phyloP scores from a whole-genome alignment of 1,140 invertebrate species.

The Saccostrea echinata region DNA sequence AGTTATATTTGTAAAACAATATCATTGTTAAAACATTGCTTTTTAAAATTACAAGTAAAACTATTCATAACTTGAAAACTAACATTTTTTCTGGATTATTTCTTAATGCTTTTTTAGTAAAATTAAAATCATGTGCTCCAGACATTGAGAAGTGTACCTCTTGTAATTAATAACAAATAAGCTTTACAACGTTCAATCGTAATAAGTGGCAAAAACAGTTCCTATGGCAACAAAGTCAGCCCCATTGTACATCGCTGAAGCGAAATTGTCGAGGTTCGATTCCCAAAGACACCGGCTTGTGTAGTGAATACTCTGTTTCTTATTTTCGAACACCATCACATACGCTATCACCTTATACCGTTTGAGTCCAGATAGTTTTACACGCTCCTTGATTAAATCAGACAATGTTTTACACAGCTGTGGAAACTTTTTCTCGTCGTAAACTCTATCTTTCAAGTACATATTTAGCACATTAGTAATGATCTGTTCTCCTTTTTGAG shows the following conservation, averaged over 20 bases:
- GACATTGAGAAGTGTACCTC: no score
- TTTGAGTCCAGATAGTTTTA: constrained; percentile 63
- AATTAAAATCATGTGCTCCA: no score
- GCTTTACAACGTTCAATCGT: constrained; percentile 63
- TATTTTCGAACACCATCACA: constrained; percentile 68
- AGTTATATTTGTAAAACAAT: no score
- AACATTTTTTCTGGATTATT: no score
- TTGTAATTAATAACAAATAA: no score
- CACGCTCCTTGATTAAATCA: constrained; percentile 70
- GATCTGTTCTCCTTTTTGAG: constrained; percentile 62
- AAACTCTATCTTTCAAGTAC: constrained; percentile 62
- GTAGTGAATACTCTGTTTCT: constrained; percentile 63
- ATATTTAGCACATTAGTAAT: constrained; percentile 62
- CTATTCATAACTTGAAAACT: no score
- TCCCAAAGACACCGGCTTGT: constrained; percentile 75
- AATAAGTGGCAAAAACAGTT: constrained; percentile 70
- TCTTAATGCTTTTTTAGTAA: no score
- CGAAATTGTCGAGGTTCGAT: constrained; percentile 68
- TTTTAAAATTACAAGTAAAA: no score
- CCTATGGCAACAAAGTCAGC: constrained; percentile 67
- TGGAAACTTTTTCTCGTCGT: constrained; percentile 65
- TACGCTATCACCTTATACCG: constrained; percentile 71
- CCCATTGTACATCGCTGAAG: constrained; percentile 68
- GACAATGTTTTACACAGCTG: constrained; percentile 65
- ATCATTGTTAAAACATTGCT: no score